Percentiles rank a stretch among this genome's conserved stretches.
Conservation (phyloP, 1,140 invertebrate genomes). For the Conopomorpha cramerella region DNA sequence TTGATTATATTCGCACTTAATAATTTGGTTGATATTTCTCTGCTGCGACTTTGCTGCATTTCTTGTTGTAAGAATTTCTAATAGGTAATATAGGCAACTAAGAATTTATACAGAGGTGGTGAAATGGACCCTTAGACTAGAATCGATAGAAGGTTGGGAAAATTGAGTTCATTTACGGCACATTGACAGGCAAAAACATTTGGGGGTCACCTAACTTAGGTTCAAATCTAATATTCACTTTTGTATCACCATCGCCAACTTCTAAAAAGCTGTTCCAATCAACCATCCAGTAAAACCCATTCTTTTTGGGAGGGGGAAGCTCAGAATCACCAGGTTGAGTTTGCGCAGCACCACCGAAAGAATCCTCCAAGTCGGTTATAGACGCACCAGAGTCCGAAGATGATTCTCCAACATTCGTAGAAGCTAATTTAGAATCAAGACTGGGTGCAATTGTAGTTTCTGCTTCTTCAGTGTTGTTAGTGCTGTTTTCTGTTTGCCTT, state of each 20-base stretch:
- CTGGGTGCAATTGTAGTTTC: background rate
- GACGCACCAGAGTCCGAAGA: slow-evolving; percentile 50
- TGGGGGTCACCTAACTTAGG: slow-evolving; percentile 79
- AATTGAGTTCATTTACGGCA: slow-evolving; percentile 63
- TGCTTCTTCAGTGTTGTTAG: slow-evolving; percentile 3
- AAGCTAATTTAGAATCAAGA: too few relatives aligned
- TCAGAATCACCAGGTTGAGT: slow-evolving; percentile 60
- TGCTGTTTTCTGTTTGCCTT: background rate
- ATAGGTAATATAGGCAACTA: too few relatives aligned
- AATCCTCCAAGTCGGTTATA: slow-evolving; percentile 72
- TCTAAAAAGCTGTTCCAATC: slow-evolving; percentile 86
- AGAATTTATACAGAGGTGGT: too few relatives aligned
- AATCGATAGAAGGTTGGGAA: too few relatives aligned
- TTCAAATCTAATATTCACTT: slow-evolving; percentile 76
- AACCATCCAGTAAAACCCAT: slow-evolving; percentile 80
- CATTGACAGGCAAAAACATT: slow-evolving; percentile 72
- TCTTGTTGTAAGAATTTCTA: too few relatives aligned
- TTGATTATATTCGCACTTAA: too few relatives aligned
- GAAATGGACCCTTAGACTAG: too few relatives aligned
- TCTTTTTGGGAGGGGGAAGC: slow-evolving; percentile 67
- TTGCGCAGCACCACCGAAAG: slow-evolving; percentile 70
- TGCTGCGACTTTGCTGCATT: too few relatives aligned
- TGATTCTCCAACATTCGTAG: too few relatives aligned
- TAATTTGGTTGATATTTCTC: too few relatives aligned
- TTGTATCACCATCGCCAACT: slow-evolving; percentile 76